Base-by-base conservation (phyloP, 2,888 invertebrate species). In the Drosophila eohydei region DNA sequence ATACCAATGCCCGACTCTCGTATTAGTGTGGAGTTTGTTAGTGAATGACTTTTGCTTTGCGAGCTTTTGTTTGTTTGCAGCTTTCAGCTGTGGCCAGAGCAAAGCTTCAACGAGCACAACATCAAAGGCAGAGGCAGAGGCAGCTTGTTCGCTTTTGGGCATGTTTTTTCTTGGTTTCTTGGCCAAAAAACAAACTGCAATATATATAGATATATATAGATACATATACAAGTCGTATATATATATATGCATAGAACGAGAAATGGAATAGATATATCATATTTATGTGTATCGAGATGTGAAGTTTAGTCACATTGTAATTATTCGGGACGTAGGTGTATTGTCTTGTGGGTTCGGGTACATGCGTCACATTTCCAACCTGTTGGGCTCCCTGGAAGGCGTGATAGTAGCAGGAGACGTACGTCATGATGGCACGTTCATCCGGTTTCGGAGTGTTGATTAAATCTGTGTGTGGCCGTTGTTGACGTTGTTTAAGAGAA, bases 351-450 rank as follows among this genome's bases (percentile, higher is more conserved):
- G 93, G 92, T 92, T 92, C 91, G 92, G 92, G 93, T 91, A 92
- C 92, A 92, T 93, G 92, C 92, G 92, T 92, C 92, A 91, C 90
- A 92, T 92, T 92, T 93, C 93, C 93, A 93, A 98, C 98, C 98
- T 98, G 98, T 95, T 98, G 98, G 93, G 98, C 98, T 95, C 99
- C 99, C 95, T 99, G 98, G 97, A 99, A 99, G 94, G 99, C 99
- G 95, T 99, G 99, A 95, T 99, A 99, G 96, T 99, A 99, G 95
- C 99, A 99, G 94, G 99, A 99, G 94, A 99, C 99, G 94, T 99
- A 99, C 92, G 99, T 99, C 99, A 99, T 99, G 94, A 99, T 98
- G 93, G 99, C 99, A 94, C 99, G 97, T 95, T 99, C 99, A 95
- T 99, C 99, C 94, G 99, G 99, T 95, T 98, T 99, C 93, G 98